These are phyloP conservation scores for Stegostoma tigrinum DNA, from an alignment of 2,113 vertebrate species.

Conservation along the genomic window DNA sequence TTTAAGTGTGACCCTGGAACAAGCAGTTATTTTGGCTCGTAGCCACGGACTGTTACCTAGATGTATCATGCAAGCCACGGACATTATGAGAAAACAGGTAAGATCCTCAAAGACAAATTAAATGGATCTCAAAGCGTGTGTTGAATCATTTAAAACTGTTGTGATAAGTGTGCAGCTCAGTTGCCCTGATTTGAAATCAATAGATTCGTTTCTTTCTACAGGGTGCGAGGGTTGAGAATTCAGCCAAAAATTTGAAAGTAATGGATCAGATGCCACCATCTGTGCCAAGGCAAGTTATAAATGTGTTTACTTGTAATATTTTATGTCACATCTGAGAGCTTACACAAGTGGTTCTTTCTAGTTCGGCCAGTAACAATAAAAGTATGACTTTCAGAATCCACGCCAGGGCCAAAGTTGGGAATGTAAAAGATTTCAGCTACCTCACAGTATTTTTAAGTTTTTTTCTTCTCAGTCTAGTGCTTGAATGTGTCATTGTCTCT, in stretches of 20 bases:
- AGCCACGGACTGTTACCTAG: slow-evolving; percentile 88
- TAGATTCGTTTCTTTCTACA: slow-evolving; percentile 48
- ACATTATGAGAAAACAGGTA: slow-evolving; percentile 97
- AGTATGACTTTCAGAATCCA: background rate
- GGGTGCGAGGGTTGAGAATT: slow-evolving; percentile 93
- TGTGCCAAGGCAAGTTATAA: slow-evolving; percentile 72
- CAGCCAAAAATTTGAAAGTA: slow-evolving; percentile 91
- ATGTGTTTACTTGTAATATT: background rate
- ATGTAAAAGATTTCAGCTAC: background rate
- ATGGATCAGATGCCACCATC: slow-evolving; percentile 91
- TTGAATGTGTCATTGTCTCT: background rate
- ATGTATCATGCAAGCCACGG: slow-evolving; percentile 94
- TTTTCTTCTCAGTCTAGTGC: background rate
- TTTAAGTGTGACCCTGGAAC: slow-evolving; percentile 82
- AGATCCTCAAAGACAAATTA: slow-evolving; percentile 33
- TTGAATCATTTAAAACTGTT: background rate
- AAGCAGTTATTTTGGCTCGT: slow-evolving; percentile 78
- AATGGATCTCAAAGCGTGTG: background rate
- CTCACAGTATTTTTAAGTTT: background rate
- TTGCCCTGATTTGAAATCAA: background rate
- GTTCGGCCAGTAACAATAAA: background rate
- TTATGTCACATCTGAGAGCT: background rate
- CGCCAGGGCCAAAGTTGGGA: background rate
- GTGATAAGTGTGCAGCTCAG: no score
- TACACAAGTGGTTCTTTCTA: background rate